A percentile compares a stretch with the other conserved stretches of the same genome.
Evolutionary conservation across 1,140 invertebrate species (phyloP).

Genomic region (Acarapis woodi): DNA sequence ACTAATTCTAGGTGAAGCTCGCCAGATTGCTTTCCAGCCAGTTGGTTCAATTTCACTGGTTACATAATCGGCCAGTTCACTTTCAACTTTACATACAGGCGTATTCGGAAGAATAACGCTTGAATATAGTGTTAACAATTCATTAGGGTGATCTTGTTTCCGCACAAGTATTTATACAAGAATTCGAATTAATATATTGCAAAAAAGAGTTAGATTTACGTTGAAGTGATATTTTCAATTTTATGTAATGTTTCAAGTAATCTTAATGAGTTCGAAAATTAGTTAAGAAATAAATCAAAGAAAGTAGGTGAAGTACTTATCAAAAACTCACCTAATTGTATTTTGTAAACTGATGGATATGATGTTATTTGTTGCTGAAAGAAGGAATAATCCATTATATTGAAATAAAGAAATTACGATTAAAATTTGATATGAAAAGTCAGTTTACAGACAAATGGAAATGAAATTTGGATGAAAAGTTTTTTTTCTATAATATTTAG

Average conservation of each 20-base stretch:
- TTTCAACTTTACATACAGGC: slow-evolving; percentile 3
- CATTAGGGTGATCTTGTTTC: neutral
- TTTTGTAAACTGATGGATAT: slow-evolving; percentile 1
- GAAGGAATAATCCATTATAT: too few species aligned
- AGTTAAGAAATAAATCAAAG: neutral
- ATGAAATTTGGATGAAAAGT: too few species aligned
- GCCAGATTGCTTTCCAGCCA: slow-evolving; percentile 14
- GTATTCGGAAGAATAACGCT: neutral
- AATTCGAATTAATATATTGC: neutral
- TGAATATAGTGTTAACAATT: neutral
- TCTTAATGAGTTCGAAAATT: too few species aligned
- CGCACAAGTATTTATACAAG: too few species aligned
- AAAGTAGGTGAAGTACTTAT: neutral
- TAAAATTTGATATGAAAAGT: too few species aligned
- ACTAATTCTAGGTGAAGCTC: slow-evolving; percentile 3
- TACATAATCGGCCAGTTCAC: slow-evolving; percentile 11
- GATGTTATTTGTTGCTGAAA: neutral
- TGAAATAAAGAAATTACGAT: too few species aligned
- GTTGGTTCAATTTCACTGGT: slow-evolving; percentile 12
- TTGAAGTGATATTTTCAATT: too few species aligned
- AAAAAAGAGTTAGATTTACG: neutral
- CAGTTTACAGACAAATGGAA: too few species aligned
- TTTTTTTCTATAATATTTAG: too few species aligned
- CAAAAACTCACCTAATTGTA: neutral
- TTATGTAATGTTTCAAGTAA: too few species aligned